Evolutionary conservation across 2,113 vertebrate genomes (phyloP).

Genomic region (Chloebia gouldiae): DNA sequence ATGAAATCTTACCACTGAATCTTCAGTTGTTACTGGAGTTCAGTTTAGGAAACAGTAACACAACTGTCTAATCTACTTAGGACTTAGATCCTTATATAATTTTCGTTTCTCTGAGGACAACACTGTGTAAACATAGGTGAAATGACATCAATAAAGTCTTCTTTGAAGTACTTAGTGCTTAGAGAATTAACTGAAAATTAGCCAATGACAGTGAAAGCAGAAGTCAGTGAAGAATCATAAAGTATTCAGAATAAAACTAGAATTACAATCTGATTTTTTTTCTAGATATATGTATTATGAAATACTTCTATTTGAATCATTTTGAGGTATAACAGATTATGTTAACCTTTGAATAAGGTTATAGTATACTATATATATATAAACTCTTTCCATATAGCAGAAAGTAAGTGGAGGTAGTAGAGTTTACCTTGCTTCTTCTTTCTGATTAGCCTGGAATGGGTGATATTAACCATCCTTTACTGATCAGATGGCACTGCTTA

Average conservation of each 20-base stretch:
- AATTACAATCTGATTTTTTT: background rate
- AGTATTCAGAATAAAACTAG: background rate
- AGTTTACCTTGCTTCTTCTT: background rate
- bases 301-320: background rate
- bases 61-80: background rate
- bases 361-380: background rate
- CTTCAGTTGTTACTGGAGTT: background rate
- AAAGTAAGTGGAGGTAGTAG: background rate
- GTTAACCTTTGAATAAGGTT: background rate
- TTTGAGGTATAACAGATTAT: background rate
- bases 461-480: background rate
- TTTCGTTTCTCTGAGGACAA: background rate
- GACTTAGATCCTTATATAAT: background rate
- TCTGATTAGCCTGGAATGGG: background rate
- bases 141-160: background rate
- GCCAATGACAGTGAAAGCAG: background rate
- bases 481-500: background rate
- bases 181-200: background rate
- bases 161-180: background rate
- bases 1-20: background rate
- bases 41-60: background rate
- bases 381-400: background rate
- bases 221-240: background rate
- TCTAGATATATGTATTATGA: background rate
- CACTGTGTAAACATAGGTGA: background rate